phyloP scores from a whole-genome alignment of 1,140 invertebrate genomes.

The Rhopalosiphum maidis region DNA sequence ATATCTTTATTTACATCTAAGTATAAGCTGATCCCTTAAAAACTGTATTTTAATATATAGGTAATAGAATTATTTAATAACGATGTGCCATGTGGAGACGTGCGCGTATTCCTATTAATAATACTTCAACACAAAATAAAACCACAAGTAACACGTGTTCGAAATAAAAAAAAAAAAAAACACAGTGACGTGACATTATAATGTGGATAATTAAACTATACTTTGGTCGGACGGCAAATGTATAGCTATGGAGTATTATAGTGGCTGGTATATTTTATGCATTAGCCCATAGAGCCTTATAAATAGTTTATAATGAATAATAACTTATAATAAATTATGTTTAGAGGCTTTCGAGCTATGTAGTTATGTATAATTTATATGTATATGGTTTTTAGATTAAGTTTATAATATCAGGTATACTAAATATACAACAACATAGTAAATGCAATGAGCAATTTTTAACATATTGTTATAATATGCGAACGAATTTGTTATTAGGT shows the following conservation, averaged over 20 bases:
- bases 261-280: slow-evolving; percentile 2
- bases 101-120: not conserved
- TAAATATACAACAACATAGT: not conserved
- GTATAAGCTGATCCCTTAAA: not conserved
- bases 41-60: not conserved
- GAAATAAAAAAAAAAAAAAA: not conserved
- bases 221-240: slow-evolving; percentile 12
- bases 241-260: slow-evolving; percentile 5
- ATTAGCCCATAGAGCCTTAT: slow-evolving; percentile 2
- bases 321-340: slow-evolving; percentile 27
- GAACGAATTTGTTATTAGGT: not conserved
- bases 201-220: slow-evolving; percentile 42
- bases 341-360: not conserved
- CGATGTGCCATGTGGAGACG: not conserved
- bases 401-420: slow-evolving; percentile 11
- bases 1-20: not conserved
- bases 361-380: slow-evolving; percentile 12
- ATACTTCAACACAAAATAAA: not conserved
- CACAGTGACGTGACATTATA: not conserved
- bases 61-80: not conserved
- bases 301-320: slow-evolving; percentile 18
- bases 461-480: slow-evolving; percentile 1
- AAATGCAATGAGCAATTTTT: not conserved
- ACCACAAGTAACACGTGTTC: slow-evolving; percentile 2
- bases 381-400: slow-evolving; percentile 13